Evolutionary conservation across 2,888 invertebrate genomes (phyloP).

Genomic region (Pterostichus madidus): DNA sequence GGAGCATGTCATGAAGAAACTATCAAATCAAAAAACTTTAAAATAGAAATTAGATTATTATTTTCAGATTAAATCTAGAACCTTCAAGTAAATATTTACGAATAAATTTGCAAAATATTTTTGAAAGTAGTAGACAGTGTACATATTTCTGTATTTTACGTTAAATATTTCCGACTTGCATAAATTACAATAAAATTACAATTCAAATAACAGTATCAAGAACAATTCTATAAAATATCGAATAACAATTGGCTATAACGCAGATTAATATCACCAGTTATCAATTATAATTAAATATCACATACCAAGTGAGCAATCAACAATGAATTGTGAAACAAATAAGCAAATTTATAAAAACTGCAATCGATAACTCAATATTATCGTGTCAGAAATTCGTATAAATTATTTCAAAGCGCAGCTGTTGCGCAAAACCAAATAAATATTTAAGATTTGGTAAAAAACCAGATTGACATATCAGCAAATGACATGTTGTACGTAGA

Average conservation of each 20-base stretch:
- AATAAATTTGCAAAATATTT: too few relatives aligned
- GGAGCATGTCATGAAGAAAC: too few relatives aligned
- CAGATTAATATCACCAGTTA: slow-evolving; percentile 1
- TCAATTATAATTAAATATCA: not conserved
- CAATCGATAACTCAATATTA: not conserved
- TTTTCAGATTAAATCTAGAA: too few relatives aligned
- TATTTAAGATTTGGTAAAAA: slow-evolving; percentile 18
- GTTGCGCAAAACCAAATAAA: not conserved
- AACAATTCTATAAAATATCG: not conserved
- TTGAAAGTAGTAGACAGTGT: too few relatives aligned
- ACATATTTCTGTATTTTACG: not conserved
- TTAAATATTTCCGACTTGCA: slow-evolving; percentile 14
- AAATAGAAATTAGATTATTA: too few relatives aligned
- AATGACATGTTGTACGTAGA: not conserved
- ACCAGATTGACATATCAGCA: slow-evolving; percentile 18
- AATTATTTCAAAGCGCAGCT: not conserved
- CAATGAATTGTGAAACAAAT: not conserved
- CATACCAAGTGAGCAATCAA: too few relatives aligned
- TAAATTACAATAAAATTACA: slow-evolving; percentile 37
- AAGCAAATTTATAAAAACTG: not conserved
- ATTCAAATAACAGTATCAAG: not conserved
- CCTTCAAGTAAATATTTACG: too few relatives aligned
- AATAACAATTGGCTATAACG: slow-evolving; percentile 14
- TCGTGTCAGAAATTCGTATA: not conserved
- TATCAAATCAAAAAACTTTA: too few relatives aligned